phyloP scores from a whole-genome alignment of 2,113 vertebrate genomes.

The Lonchura striata region DNA sequence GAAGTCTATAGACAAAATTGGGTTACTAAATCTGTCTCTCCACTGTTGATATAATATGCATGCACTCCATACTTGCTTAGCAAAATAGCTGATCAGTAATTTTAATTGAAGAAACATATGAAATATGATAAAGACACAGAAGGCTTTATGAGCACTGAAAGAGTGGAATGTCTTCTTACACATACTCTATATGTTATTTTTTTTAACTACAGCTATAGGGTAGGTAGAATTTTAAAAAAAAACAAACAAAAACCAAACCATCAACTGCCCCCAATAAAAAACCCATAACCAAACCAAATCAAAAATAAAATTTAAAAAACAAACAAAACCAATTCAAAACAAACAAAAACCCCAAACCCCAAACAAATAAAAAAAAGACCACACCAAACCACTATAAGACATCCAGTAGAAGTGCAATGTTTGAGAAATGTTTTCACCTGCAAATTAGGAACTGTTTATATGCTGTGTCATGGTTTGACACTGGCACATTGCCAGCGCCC shows the following conservation, averaged over 20 bases:
- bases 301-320: not conserved
- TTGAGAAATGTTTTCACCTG: not conserved
- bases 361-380: not conserved
- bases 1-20: not conserved
- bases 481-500: too few species aligned
- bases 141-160: not conserved
- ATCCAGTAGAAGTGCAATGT: not conserved
- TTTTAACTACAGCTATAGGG: not conserved
- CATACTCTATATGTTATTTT: not conserved
- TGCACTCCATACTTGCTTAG: not conserved
- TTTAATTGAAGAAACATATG: not conserved
- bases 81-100: not conserved
- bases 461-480: too few species aligned
- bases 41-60: not conserved
- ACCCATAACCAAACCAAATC: accelerated
- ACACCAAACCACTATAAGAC: not conserved
- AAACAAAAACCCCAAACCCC: not conserved
- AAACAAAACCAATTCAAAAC: not conserved
- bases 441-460: too few species aligned
- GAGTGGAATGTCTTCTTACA: not conserved
- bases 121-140: not conserved
- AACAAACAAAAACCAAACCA: not conserved
- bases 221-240: not conserved
- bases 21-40: not conserved
- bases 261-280: not conserved